Evolutionary conservation across 2,888 invertebrate genomes (phyloP).

Genomic region (Lasioglossum lativentre): DNA sequence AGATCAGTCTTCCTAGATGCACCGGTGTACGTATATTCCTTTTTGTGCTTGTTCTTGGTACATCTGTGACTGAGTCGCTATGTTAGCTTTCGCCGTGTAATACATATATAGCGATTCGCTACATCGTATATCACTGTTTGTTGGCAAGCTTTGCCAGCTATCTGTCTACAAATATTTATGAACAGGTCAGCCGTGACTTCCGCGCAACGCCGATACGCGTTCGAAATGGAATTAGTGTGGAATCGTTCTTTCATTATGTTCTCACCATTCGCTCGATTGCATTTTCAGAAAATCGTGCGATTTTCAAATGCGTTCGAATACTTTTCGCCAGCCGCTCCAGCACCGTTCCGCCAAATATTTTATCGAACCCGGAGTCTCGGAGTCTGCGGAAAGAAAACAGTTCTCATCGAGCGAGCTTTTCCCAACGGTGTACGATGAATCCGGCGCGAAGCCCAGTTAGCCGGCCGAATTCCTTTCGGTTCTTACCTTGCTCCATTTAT

Average conservation of each 20-base stretch:
- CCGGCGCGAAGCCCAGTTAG: not conserved
- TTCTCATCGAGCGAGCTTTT: not conserved
- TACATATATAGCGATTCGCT: too few relatives aligned
- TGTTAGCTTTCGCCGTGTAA: too few relatives aligned
- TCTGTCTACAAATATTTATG: not conserved
- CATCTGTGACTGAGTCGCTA: not conserved
- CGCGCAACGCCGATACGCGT: not conserved
- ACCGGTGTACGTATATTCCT: not conserved
- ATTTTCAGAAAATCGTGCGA: too few relatives aligned
- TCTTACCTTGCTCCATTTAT: conserved; percentile 3
- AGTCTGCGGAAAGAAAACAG: not conserved
- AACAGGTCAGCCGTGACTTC: not conserved
- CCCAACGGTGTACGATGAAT: not conserved
- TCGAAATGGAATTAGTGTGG: not conserved
- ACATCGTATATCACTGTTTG: not conserved
- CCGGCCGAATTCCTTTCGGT: not conserved
- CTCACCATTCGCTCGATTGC: too few relatives aligned
- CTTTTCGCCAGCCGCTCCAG: too few relatives aligned
- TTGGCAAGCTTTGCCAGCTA: not conserved
- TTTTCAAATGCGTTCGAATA: too few relatives aligned
- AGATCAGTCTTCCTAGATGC: not conserved
- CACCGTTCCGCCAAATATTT: too few relatives aligned
- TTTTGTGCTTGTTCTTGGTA: not conserved
- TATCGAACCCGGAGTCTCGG: too few relatives aligned
- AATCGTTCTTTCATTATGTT: too few relatives aligned